phyloP scores from a whole-genome alignment of 1,140 invertebrate genomes.

The Drosophila sturtevanti region DNA sequence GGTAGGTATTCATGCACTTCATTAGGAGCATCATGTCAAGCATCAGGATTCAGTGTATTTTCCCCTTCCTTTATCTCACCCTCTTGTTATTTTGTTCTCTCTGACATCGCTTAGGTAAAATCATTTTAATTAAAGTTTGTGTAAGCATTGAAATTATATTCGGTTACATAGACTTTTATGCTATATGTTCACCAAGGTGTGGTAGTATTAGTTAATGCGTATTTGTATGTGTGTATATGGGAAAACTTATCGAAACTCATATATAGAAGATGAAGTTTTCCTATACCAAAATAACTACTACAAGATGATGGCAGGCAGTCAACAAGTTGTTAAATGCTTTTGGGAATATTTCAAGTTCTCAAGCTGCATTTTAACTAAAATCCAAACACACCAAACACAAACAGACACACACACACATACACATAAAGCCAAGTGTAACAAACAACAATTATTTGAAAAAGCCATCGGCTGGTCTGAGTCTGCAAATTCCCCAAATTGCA shows the following conservation, averaged over 20 bases:
- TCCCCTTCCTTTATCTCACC: background rate
- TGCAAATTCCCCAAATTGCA: constrained; percentile 25
- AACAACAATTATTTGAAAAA: background rate
- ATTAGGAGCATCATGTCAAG: constrained; percentile 70
- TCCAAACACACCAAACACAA: background rate
- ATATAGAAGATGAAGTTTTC: constrained; percentile 10
- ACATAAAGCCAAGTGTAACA: background rate
- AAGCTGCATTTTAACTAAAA: constrained; percentile 3
- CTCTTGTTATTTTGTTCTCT: constrained; percentile 3
- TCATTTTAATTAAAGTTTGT: constrained; percentile 78
- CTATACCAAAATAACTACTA: background rate
- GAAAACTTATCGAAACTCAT: constrained; percentile 6
- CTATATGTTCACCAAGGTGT: constrained; percentile 25
- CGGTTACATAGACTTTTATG: constrained; percentile 41
- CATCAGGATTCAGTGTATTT: constrained; percentile 14
- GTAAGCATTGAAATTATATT: constrained; percentile 70
- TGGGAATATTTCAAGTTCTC: constrained; percentile 3
- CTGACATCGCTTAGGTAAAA: constrained; percentile 42
- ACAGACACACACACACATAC: background rate
- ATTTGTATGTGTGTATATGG: background rate
- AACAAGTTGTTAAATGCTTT: constrained; percentile 9
- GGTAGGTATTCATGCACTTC: constrained; percentile 77
- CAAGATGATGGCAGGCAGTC: background rate
- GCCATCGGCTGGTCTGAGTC: constrained; percentile 2
- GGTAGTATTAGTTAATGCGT: background rate